A percentile compares a stretch with the other conserved stretches of the same genome.
Conservation (phyloP, 2,113 vertebrate genomes). For the Cheirogaleus medius region DNA sequence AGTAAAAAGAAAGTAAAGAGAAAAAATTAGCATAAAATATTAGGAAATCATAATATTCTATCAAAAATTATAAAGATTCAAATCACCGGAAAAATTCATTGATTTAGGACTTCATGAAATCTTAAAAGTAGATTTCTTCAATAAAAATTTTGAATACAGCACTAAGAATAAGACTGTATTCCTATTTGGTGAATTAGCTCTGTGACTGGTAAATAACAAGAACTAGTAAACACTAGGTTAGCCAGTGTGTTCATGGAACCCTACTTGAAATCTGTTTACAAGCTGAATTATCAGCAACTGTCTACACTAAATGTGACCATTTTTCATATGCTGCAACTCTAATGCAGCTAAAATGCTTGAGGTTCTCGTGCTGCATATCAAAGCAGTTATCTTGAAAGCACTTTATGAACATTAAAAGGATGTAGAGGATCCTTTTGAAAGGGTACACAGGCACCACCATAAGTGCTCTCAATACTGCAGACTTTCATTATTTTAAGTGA, state of each 20-base stretch:
- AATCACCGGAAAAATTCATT: not conserved
- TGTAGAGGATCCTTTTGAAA: not conserved
- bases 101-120: not conserved
- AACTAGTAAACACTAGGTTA: not conserved
- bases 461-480: not conserved
- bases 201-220: not conserved
- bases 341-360: slow-evolving; percentile 37
- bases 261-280: not conserved
- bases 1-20: not conserved
- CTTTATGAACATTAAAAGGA: slow-evolving; percentile 38
- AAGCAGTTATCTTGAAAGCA: slow-evolving; percentile 46
- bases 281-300: slow-evolving; percentile 15
- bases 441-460: not conserved
- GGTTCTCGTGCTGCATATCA: not conserved
- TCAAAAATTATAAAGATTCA: not conserved
- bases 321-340: not conserved
- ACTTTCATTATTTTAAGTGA: not conserved
- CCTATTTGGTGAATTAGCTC: not conserved
- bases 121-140: not conserved
- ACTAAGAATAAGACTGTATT: not conserved
- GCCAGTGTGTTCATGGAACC: not conserved
- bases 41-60: not conserved
- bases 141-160: not conserved
- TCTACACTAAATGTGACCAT: not conserved
- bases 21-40: not conserved